Conservation (phyloP, 2,888 invertebrate genomes). For the Suillia variegata region DNA sequence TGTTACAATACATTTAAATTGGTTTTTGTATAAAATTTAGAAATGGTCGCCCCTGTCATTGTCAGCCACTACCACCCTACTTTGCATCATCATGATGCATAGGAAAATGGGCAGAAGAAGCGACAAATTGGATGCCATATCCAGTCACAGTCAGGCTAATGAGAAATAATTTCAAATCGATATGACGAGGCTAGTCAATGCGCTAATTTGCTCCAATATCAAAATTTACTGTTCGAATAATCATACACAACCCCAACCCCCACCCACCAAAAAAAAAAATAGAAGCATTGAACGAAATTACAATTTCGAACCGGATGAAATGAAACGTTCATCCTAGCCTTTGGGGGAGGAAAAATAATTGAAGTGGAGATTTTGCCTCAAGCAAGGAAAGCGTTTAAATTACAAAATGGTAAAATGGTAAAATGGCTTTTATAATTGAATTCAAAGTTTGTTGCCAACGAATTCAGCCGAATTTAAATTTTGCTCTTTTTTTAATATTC, state of each 20-base stretch:
- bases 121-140: constrained; percentile 47
- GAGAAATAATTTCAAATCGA: constrained; percentile 27
- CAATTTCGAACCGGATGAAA: neutral
- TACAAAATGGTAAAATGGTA: too few relatives aligned
- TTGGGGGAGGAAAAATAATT: neutral
- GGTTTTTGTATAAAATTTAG: too few relatives aligned
- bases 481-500: too few relatives aligned
- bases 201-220: neutral
- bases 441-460: constrained; percentile 36
- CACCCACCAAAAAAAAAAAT: neutral
- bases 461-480: too few relatives aligned
- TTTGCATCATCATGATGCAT: too few relatives aligned
- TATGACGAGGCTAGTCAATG: too few relatives aligned
- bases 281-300: neutral
- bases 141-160: constrained; percentile 23
- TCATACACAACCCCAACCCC: too few relatives aligned
- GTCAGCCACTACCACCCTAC: neutral
- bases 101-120: too few relatives aligned
- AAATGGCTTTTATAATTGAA: constrained; percentile 53
- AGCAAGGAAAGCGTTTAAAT: constrained; percentile 38
- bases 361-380: neutral
- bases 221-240: too few relatives aligned
- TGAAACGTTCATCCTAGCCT: too few relatives aligned
- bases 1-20: too few relatives aligned
- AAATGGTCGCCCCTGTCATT: neutral